Base-by-base conservation (phyloP, 2,113 vertebrate species). In the Aegypius monachus region DNA sequence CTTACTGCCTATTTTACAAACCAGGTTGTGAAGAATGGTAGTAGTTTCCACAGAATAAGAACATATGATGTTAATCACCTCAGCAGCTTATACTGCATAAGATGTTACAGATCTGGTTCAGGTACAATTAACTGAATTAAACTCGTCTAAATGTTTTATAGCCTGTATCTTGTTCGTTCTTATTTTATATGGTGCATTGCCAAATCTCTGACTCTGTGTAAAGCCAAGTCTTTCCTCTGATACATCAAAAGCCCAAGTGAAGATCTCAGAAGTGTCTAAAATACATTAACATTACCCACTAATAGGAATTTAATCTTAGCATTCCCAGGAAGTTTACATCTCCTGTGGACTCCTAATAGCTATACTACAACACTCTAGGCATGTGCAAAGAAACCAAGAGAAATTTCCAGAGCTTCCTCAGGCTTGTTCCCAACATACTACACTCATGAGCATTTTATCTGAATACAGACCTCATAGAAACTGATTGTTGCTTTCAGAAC, bases 401-500 rank as follows among this genome's bases (percentile, higher is more conserved):
- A 43, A 43, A 84, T n/a, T 93, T 81, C 47, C 31, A 52, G 16
- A 53, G 34, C 22, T 80, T 72, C 36, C 36, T 92, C 83, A 72
- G 32, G 8, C 26, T 78, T 81, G 23, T 12, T 88, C 34, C 14
- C 38, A 92, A 27, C 8, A 11, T 42, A 47, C 2, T 47, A 45
- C 9, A 36, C 11, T 32, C 15, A 43, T 7, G 13, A 77, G 61
- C 48, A 48, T 38, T 96, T 63, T 53, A 59, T 55, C 47, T 65
- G 36, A 81, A 84, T 34, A 79, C 0, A 75, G 48, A 86, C 17
- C 11, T 65, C 4, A 4, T 1, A 40, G 20, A 81, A 92, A 89
- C 5, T 0, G 0, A 48, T 0, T 52, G 32, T 1, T 89, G 56
- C 31, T 80, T 87, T 86, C 53, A 92, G 23, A 81, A 92, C 12